Evolutionary conservation across 2,113 vertebrate genomes (phyloP), one percentile per base, ranked within the genome.

Genomic region (Sisor rabdophorus): DNA sequence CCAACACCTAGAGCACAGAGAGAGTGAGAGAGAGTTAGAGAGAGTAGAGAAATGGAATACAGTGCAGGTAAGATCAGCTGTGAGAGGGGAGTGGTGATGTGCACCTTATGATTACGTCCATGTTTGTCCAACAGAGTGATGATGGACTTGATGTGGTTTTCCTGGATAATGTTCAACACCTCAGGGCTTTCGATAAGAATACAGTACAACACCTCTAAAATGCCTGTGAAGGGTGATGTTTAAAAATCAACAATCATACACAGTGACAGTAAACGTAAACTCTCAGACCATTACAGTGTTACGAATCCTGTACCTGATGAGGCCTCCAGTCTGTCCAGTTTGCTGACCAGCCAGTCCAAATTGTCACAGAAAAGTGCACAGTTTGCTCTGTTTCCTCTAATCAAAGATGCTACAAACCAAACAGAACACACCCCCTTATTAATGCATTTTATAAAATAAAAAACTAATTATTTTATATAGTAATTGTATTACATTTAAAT

Each of bases 61-160:
- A 75, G 17, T 26, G 11, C 10, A 24, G 63, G 11, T 50, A 2
- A 71, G 60, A 11, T 24, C 0, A 47, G 59, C 70, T 26, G 2
- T 24, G 22, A 26, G 11, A 47, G 54, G 22, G 12, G 44, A 17
- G 22, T 30, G 56, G 11, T 20, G 12, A 28, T 17, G 4, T 11
- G 65, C 65, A 96, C 95, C 93, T 98, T 98, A 81, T 98, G 95
- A 86, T 98, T 98, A 78, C 95, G 92, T 26, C 96, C 96, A 3
- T 98, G 96, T 72, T 98, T 97, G 87, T 98, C 96, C 79, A 98
- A 83, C 11, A 98, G 91, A 24, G 95, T 95, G 81, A 97, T 97
- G 81, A 98, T 95, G 15, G 95, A 98, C 77, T 97, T 96, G 85
- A 98, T 98, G 87, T 98, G 95, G 87, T 94, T 95, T 84, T 98